These are phyloP conservation scores for Chalcosyrphus nemorum DNA, from an alignment of 2,888 invertebrate species.

Conservation along the genomic window DNA sequence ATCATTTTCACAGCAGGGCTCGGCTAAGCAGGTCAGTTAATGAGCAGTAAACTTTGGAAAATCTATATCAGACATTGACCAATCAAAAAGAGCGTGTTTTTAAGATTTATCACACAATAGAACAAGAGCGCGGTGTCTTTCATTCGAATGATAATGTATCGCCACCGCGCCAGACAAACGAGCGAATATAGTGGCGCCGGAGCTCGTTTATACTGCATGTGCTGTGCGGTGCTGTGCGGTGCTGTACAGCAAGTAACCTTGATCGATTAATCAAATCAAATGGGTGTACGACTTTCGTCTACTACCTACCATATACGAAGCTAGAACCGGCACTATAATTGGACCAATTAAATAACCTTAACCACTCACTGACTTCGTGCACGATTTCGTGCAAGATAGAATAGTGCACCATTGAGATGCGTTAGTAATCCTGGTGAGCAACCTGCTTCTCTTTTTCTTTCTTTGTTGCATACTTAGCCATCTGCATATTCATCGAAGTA, in stretches of 20 bases:
- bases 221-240: no score
- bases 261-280: conserved; percentile 73
- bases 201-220: conserved; percentile 66
- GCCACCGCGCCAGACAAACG: conserved; percentile 51
- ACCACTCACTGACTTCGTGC: conserved; percentile 68
- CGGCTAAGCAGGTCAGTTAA: conserved; percentile 69
- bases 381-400: conserved; percentile 71
- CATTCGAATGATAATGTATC: conserved; percentile 47
- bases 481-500: conserved; percentile 62
- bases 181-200: conserved; percentile 67
- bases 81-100: conserved; percentile 53
- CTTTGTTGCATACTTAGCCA: conserved; percentile 44
- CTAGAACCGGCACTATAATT: conserved; percentile 70
- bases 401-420: conserved; percentile 61
- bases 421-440: conserved; percentile 54
- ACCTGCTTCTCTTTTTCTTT: conserved; percentile 53
- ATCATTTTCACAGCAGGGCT: conserved; percentile 71
- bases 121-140: conserved; percentile 60
- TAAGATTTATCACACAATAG: conserved; percentile 64
- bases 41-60: conserved; percentile 66
- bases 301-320: conserved; percentile 55
- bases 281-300: conserved; percentile 67
- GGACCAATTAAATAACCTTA: conserved; percentile 71
- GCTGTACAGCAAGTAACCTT: conserved; percentile 71
- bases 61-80: conserved; percentile 61